Conservation (phyloP, 30 jellyfish, hydroid and myxozoan genomes). For the Clytia hemisphaerica region DNA sequence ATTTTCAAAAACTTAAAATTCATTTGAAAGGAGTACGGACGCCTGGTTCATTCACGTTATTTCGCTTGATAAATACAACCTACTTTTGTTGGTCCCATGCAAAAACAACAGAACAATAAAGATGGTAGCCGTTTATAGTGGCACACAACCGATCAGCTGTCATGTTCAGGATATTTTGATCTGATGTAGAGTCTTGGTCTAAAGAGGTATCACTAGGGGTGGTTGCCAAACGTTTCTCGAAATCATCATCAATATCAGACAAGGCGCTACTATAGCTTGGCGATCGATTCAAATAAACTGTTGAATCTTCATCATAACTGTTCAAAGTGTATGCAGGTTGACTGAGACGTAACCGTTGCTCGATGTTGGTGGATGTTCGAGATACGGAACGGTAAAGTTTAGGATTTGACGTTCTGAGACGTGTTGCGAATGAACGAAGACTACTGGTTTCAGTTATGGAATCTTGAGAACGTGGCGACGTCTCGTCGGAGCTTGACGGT, state of each 20-base stretch:
- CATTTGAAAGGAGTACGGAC: too few species aligned
- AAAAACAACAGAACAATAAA: slow-evolving; percentile 40
- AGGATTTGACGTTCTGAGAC: too few species aligned
- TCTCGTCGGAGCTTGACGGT: background rate
- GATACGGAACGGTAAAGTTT: too few species aligned
- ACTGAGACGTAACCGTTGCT: slow-evolving; percentile 51
- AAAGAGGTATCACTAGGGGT: too few species aligned
- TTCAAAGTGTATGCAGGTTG: slow-evolving; percentile 85
- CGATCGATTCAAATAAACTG: background rate
- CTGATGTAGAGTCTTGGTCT: too few species aligned
- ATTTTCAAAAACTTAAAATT: too few species aligned
- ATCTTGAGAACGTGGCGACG: background rate
- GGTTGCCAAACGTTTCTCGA: too few species aligned
- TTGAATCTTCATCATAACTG: background rate
- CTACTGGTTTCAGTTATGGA: background rate
- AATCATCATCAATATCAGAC: slow-evolving; percentile 5
- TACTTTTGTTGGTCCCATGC: slow-evolving; percentile 63
- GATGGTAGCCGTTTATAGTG: slow-evolving; percentile 68
- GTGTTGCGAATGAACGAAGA: slow-evolving; percentile 7
- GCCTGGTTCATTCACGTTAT: too few species aligned
- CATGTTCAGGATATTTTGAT: slow-evolving; percentile 44
- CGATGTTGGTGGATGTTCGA: too few species aligned
- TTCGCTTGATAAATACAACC: too few species aligned
- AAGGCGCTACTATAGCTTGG: slow-evolving; percentile 21
- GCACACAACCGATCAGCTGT: slow-evolving; percentile 86